Base-by-base conservation (phyloP, 2,113 vertebrate genomes). In the Chamaetylas fuelleborni region DNA sequence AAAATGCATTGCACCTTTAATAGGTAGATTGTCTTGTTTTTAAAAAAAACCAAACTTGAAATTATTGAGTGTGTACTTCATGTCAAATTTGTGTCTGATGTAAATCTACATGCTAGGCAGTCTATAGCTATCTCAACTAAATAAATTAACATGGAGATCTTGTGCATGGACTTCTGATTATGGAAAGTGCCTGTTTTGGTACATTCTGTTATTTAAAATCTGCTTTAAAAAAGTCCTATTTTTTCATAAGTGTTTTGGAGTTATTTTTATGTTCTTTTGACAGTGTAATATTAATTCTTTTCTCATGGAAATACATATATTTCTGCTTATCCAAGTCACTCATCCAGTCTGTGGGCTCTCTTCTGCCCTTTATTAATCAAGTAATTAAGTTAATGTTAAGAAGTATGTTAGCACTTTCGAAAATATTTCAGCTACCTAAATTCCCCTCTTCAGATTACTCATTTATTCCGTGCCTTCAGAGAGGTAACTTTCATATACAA, bases 1-100 rank as follows among this genome's bases (percentile, higher is more conserved):
- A 94, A 98, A 98, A 98, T 98, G 98, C 98, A 98, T 98, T 98
- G 98, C 98, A 98, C 98, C 98, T 98, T 98, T 98, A 98, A 98
- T 98, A 96, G 95, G 94, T 96, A 95, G 94, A 88, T 92, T 95
- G 38, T 81, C 91, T 96, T 19, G 36, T 72, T 95, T 5, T 6
- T 17, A 90, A 83, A 91, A 93, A 94, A 84, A 88, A 45, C 33
- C 47, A 62, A 54, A 66, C 50, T 69, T 94, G 53, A 72, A 92
- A 82, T 96, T 77, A 42, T 58, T 29, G 15, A 93, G 54, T 88
- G n/a, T 61, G 9, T 92, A 66, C 34, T 94, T 96, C 60, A 74
- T 78, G 61, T 95, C 81, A 94, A 72, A 74, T 96, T 93, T 95
- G 58, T 78, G 65, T 87, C 65, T 34, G 91, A 31, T 83, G 43